Conservation (phyloP, 2,888 invertebrate genomes). For the Drosophila trichaetosa region DNA sequence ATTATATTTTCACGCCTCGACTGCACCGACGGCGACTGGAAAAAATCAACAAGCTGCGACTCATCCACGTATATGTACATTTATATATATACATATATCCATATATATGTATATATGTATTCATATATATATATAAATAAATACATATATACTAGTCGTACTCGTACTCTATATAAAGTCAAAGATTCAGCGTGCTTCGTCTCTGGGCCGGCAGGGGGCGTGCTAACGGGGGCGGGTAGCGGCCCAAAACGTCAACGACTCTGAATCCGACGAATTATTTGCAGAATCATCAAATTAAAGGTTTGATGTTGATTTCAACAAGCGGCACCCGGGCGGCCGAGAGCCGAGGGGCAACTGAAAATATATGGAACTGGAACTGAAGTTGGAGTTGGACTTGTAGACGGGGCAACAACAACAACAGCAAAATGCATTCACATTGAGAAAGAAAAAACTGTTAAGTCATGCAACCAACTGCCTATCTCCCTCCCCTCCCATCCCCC, state of each 20-base stretch:
- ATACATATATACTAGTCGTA: background rate
- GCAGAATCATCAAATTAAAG: conserved; percentile 83
- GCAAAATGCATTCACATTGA: conserved; percentile 18
- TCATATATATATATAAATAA: background rate
- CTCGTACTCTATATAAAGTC: conserved; percentile 5
- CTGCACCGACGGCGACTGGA: conserved; percentile 55
- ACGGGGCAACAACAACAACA: conserved; percentile 22
- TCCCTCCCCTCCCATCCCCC: background rate
- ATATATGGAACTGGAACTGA: conserved; percentile 54
- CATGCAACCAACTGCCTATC: conserved; percentile 25
- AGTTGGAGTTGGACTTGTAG: conserved; percentile 39
- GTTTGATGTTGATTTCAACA: conserved; percentile 81
- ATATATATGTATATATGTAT: background rate
- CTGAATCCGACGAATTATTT: conserved; percentile 72
- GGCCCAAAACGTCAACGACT: conserved; percentile 75
- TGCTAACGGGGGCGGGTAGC: conserved; percentile 1
- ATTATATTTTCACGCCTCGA: conserved; percentile 81
- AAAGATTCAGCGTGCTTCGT: conserved; percentile 5
- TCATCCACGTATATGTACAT: conserved; percentile 12
- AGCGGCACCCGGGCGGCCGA: conserved; percentile 52
- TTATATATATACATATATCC: background rate
- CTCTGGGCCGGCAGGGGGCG: background rate
- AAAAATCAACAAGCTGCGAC: conserved; percentile 64
- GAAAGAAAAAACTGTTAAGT: conserved; percentile 53
- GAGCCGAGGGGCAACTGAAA: conserved; percentile 18